These are phyloP conservation scores for Poeciliopsis occidentalis DNA, from an alignment of 2,113 vertebrate species.

Conservation along the genomic window DNA sequence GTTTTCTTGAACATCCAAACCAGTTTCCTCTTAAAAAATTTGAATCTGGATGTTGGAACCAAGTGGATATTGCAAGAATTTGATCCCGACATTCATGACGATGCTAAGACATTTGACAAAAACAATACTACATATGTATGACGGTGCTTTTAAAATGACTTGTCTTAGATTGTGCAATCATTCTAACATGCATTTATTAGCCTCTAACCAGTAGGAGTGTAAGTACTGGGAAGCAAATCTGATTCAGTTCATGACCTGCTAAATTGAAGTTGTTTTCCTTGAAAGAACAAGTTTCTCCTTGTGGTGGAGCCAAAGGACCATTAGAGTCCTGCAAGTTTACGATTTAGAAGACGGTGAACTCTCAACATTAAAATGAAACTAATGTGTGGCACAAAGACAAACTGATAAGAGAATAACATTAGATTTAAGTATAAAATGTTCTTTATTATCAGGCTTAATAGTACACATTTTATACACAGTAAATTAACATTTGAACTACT, in stretches of 20 bases:
- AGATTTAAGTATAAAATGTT: too few relatives aligned
- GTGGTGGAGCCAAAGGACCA: conserved; percentile 17
- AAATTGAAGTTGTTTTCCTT: background rate
- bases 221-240: background rate
- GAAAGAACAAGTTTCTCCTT: background rate
- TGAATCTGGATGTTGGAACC: background rate
- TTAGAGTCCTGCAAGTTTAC: background rate
- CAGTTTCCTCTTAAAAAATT: background rate
- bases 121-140: background rate
- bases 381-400: too few relatives aligned
- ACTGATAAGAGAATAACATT: too few relatives aligned
- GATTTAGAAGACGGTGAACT: too few relatives aligned
- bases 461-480: too few relatives aligned
- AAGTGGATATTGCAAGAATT: background rate
- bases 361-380: too few relatives aligned
- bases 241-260: background rate
- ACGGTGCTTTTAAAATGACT: background rate
- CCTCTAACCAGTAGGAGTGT: background rate
- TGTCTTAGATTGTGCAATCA: background rate
- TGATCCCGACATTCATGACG: background rate
- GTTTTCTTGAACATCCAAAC: background rate
- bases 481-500: background rate
- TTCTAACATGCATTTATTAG: background rate
- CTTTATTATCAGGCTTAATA: background rate
- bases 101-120: background rate